phyloP scores from a whole-genome alignment of 2,113 vertebrate genomes.

The Emydocephalus ijimae region DNA sequence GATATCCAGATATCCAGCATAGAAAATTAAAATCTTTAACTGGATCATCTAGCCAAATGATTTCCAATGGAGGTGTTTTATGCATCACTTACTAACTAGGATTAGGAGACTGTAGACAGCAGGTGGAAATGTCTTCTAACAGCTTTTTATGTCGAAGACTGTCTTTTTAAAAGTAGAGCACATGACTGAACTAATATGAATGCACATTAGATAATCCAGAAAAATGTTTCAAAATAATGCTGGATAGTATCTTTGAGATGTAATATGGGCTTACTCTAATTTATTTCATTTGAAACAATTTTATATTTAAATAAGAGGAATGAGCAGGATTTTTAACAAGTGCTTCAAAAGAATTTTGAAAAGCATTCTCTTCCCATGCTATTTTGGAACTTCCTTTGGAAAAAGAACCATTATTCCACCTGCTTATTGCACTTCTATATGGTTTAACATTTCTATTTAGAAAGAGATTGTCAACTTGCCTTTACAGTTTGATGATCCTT shows the following conservation, averaged over 20 bases:
- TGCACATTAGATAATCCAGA: background rate
- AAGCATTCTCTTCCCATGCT: background rate
- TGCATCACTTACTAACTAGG: background rate
- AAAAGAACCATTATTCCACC: background rate
- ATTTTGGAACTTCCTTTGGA: background rate
- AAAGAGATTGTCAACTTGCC: background rate
- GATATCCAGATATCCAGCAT: background rate
- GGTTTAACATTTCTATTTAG: background rate
- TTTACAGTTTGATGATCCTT: background rate
- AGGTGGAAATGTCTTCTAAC: background rate
- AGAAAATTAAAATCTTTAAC: background rate
- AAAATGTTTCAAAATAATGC: background rate
- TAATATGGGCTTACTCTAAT: too few species aligned
- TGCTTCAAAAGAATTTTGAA: too few species aligned
- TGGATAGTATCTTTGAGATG: too few species aligned
- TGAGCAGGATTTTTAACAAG: too few species aligned
- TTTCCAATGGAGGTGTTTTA: background rate
- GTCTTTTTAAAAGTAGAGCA: background rate
- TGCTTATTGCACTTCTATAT: background rate
- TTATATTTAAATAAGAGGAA: too few species aligned
- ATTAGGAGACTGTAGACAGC: background rate
- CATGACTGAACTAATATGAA: background rate
- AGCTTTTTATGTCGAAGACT: background rate
- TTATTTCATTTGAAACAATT: too few species aligned
- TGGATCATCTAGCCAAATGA: background rate